Evolutionary conservation across 2,113 vertebrate genomes (phyloP).

Genomic region (Corythornis vintsioides): DNA sequence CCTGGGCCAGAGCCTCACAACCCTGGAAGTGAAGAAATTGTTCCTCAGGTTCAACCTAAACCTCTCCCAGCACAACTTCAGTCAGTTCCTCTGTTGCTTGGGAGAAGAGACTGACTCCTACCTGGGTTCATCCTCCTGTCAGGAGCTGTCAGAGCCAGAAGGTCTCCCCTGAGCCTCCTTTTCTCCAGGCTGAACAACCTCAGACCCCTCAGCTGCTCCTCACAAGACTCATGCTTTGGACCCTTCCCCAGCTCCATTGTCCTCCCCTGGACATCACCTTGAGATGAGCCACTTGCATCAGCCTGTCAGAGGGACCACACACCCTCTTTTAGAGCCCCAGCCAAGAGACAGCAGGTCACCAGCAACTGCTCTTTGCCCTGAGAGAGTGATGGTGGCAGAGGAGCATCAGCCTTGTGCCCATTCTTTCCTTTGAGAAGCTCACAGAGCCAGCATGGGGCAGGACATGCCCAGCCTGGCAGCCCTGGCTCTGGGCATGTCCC

Average conservation of each 20-base stretch:
- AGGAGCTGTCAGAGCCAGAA: neutral
- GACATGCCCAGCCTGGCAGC: neutral
- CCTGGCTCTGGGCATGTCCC: neutral
- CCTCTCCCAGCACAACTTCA: neutral
- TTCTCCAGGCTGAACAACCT: neutral
- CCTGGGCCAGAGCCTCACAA: too few relatives aligned
- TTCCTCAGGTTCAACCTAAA: neutral
- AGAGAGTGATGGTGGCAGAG: accelerated
- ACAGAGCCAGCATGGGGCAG: neutral
- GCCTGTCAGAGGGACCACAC: neutral
- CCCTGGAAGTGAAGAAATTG: neutral
- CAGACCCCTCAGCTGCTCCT: neutral
- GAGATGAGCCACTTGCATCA: neutral
- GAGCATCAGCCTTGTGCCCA: accelerated
- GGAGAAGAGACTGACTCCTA: neutral
- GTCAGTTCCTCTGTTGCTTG: neutral
- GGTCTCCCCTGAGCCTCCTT: neutral
- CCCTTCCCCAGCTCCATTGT: neutral
- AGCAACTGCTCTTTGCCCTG: neutral
- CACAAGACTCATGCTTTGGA: neutral
- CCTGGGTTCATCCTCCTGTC: neutral
- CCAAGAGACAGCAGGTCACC: accelerated
- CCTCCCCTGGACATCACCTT: neutral
- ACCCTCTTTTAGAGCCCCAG: neutral
- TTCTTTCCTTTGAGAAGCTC: neutral